A percentile compares a stretch with the other conserved stretches of the same genome.
These are phyloP conservation scores for Polypterus bichir DNA, from an alignment of 2,113 vertebrate species.

Conservation along the genomic window DNA sequence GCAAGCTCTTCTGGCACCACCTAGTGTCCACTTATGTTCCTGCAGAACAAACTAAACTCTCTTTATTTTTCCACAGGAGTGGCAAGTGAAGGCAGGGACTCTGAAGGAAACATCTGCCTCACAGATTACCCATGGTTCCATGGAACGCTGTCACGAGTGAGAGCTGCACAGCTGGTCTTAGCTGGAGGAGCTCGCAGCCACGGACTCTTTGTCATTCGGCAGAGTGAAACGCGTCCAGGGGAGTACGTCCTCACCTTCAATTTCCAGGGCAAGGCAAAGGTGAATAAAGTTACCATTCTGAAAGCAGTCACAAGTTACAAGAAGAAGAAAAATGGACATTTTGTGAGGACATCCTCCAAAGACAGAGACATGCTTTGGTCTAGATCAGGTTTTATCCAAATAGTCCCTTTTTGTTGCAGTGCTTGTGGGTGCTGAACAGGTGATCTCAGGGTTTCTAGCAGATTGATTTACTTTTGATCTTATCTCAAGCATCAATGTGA, in stretches of 20 bases:
- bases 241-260: constrained; percentile 97
- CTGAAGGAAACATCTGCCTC: constrained; percentile 52
- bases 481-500: no score
- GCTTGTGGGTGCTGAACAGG: no score
- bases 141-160: constrained; percentile 78
- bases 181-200: constrained; percentile 75
- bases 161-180: constrained; percentile 85
- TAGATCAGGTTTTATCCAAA: no score
- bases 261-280: constrained; percentile 97
- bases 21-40: no score
- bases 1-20: no score
- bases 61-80: constrained; percentile 5
- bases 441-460: no score
- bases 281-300: constrained; percentile 23
- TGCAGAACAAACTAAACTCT: no score
- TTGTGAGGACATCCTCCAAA: background rate
- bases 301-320: background rate
- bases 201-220: constrained; percentile 88
- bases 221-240: constrained; percentile 84
- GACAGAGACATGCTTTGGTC: no score
- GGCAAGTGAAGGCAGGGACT: constrained; percentile 39
- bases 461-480: no score
- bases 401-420: no score
- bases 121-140: constrained; percentile 89
- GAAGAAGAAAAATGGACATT: background rate